These are phyloP conservation scores for Mormyrus hasselquistii DNA, from an alignment of 2,797 vertebrate species.

Conservation along the genomic window DNA sequence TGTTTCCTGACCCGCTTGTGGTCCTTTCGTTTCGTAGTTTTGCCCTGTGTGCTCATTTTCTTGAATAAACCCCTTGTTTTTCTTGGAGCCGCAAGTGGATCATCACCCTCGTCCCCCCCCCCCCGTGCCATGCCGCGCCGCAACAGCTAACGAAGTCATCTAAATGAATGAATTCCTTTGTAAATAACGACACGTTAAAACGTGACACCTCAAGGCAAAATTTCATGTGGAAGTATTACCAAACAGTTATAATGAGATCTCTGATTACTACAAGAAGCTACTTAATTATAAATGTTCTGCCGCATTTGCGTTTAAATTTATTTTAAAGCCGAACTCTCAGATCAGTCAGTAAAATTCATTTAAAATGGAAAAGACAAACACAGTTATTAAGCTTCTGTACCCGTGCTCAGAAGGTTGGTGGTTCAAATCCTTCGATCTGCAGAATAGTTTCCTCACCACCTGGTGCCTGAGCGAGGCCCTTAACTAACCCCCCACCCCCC, in stretches of 20 bases:
- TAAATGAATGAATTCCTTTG: conserved; percentile 1
- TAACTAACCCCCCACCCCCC: not conserved
- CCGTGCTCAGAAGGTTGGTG: not conserved
- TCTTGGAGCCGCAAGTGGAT: not conserved
- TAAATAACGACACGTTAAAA: not conserved
- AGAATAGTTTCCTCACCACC: not conserved
- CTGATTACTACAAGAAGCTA: not conserved
- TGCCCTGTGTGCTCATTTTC: not conserved
- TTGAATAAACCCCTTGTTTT: not conserved
- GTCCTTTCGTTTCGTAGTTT: not conserved
- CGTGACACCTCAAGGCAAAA: not conserved
- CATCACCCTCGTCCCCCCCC: no score
- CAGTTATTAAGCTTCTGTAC: not conserved
- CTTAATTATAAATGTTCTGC: conserved; percentile 7
- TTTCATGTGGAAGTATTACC: not conserved
- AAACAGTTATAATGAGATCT: conserved; percentile 8
- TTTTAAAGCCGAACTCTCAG: not conserved
- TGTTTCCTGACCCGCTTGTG: not conserved
- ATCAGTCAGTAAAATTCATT: not conserved
- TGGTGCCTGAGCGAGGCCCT: not conserved
- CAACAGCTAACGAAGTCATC: not conserved
- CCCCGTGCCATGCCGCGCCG: not conserved
- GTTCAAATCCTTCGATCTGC: not conserved
- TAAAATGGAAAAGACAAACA: not conserved
- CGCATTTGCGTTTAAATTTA: not conserved